A percentile compares a stretch with the other conserved stretches of the same genome.
Conservation (phyloP, 2,797 vertebrate genomes). For the Hyperoplus immaculatus region DNA sequence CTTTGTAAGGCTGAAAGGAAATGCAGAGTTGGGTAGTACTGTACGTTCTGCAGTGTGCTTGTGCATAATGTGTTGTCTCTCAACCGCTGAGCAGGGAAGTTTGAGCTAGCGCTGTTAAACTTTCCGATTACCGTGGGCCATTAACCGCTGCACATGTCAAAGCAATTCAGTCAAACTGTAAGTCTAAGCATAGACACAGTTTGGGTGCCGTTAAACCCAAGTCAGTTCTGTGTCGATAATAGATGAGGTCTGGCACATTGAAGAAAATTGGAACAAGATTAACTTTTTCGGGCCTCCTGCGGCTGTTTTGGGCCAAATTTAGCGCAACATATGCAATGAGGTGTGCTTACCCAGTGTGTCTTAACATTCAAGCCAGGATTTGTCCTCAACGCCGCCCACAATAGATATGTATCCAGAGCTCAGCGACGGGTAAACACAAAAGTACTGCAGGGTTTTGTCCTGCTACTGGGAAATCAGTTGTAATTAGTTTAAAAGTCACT, state of each 20-base stretch:
- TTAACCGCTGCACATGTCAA: slow-evolving; percentile 33
- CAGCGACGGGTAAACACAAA: slow-evolving; percentile 20
- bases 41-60: neutral
- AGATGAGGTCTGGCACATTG: slow-evolving; percentile 39
- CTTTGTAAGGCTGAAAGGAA: neutral
- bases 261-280: slow-evolving; percentile 54
- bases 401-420: slow-evolving; percentile 49
- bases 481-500: slow-evolving; percentile 5
- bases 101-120: slow-evolving; percentile 25
- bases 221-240: slow-evolving; percentile 29
- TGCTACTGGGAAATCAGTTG: slow-evolving; percentile 9
- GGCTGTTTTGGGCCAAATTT: slow-evolving; percentile 66
- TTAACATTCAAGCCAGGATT: slow-evolving; percentile 63
- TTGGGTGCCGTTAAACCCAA: slow-evolving; percentile 25
- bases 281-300: slow-evolving; percentile 47
- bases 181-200: slow-evolving; percentile 29
- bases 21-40: neutral
- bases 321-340: slow-evolving; percentile 74
- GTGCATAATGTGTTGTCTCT: slow-evolving; percentile 28
- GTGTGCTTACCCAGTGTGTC: slow-evolving; percentile 70
- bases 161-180: slow-evolving; percentile 34
- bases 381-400: slow-evolving; percentile 49
- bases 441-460: slow-evolving; percentile 16
- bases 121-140: slow-evolving; percentile 17
- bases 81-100: slow-evolving; percentile 28